A percentile compares a stretch with the other conserved stretches of the same genome.
Evolutionary conservation across 2,888 invertebrate genomes (phyloP).

Genomic region (Lasioglossum malachurum): DNA sequence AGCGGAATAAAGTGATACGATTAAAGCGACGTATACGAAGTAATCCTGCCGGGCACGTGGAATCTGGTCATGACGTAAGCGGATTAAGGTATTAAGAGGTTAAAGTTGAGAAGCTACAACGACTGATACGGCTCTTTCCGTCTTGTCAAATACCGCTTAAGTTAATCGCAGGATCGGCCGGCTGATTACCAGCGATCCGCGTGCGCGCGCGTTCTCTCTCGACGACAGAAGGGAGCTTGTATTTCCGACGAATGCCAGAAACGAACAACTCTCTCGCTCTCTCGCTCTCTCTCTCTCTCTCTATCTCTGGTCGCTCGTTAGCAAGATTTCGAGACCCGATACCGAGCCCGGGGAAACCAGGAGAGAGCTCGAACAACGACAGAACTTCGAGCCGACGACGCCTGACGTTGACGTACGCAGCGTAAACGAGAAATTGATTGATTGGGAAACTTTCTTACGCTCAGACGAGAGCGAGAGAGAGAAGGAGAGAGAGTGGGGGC

Average conservation of each 20-base stretch:
- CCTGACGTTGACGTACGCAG: constrained; percentile 66
- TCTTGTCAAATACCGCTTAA: constrained; percentile 52
- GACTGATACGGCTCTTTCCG: constrained; percentile 52
- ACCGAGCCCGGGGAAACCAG: background rate
- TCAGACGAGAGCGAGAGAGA: background rate
- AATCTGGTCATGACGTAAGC: constrained; percentile 70
- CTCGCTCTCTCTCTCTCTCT: background rate
- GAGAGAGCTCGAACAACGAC: constrained; percentile 36
- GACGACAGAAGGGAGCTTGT: background rate
- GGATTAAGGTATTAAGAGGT: constrained; percentile 70
- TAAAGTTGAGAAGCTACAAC: constrained; percentile 69
- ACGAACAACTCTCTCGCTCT: background rate
- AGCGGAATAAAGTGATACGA: constrained; percentile 54
- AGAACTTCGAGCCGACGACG: constrained; percentile 35
- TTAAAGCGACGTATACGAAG: constrained; percentile 60
- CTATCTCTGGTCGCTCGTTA: constrained; percentile 25
- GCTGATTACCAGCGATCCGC: constrained; percentile 36
- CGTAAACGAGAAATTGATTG: constrained; percentile 70
- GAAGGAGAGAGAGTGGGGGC: constrained; percentile 38
- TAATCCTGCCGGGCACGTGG: constrained; percentile 64
- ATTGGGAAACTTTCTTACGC: constrained; percentile 67
- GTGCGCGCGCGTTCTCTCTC: background rate
- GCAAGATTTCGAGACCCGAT: constrained; percentile 32
- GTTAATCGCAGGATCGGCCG: constrained; percentile 48
- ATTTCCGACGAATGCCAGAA: background rate